Conservation (phyloP, 1,140 invertebrate species). For the Camponotus floridanus region DNA sequence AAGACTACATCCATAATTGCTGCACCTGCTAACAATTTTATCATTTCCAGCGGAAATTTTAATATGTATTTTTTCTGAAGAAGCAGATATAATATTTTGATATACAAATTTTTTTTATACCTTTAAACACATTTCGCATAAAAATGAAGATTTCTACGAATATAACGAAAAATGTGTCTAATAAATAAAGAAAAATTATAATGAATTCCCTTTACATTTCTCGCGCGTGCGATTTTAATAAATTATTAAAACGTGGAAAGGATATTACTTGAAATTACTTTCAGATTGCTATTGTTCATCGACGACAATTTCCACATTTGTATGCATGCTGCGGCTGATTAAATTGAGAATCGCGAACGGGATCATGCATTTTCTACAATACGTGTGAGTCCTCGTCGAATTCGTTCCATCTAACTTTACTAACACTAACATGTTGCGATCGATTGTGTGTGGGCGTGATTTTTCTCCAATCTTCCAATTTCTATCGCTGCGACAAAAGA, state of each 20-base stretch:
- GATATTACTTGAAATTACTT: neutral
- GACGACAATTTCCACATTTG: neutral
- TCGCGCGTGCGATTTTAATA: no score
- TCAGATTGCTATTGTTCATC: neutral
- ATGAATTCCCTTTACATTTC: no score
- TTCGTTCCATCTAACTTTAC: neutral
- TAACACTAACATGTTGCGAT: no score
- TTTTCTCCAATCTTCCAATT: slow-evolving; percentile 5
- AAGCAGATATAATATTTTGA: no score
- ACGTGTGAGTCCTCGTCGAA: neutral
- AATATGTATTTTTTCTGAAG: no score
- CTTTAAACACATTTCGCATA: no score
- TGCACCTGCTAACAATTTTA: no score
- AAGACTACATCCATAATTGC: no score
- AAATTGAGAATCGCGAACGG: slow-evolving; percentile 1
- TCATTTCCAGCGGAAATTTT: no score
- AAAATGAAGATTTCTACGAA: neutral
- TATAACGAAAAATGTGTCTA: neutral
- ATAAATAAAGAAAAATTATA: neutral
- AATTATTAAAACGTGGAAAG: neutral
- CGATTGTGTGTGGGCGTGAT: no score
- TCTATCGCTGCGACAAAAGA: neutral
- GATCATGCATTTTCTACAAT: neutral
- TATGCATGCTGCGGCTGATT: neutral
- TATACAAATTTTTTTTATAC: no score